These are phyloP conservation scores for Ethmia dodecea DNA, from an alignment of 2,888 invertebrate genomes.

Conservation along the genomic window DNA sequence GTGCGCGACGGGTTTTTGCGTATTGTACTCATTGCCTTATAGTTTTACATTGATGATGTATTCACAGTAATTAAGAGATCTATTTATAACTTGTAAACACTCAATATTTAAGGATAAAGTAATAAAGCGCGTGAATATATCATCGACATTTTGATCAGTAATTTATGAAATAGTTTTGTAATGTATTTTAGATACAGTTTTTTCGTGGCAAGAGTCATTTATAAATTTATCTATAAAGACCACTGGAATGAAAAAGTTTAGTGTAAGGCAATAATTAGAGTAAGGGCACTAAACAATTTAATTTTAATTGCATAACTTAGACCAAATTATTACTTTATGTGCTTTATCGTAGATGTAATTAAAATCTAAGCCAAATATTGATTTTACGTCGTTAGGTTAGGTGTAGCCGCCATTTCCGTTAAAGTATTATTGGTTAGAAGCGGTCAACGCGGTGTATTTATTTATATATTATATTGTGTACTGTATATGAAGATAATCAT, in stretches of 20 bases:
- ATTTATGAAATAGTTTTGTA: neutral
- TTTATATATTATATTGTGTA: constrained; percentile 41
- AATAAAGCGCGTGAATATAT: constrained; percentile 1
- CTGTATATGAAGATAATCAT: constrained; percentile 8
- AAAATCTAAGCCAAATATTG: constrained; percentile 77
- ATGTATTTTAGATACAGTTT: constrained; percentile 4
- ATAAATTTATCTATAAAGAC: constrained; percentile 26
- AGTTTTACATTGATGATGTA: neutral
- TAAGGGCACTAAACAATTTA: constrained; percentile 71
- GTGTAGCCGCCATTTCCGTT: constrained; percentile 56
- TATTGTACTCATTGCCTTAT: constrained; percentile 1
- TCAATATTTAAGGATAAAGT: no score
- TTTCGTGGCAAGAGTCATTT: constrained; percentile 6
- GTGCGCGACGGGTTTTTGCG: constrained; percentile 11
- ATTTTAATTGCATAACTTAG: constrained; percentile 71
- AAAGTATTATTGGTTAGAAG: constrained; percentile 66
- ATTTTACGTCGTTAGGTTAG: constrained; percentile 68
- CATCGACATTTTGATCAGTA: neutral
- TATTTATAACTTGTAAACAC: no score
- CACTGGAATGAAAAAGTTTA: constrained; percentile 62
- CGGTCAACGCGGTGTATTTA: constrained; percentile 63
- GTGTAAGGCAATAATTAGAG: constrained; percentile 70
- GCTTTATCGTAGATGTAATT: constrained; percentile 74
- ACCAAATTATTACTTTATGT: constrained; percentile 75
- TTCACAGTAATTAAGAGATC: no score